Evolutionary conservation across 2,113 vertebrate species (phyloP).

Genomic region (Hiodon alosoides): DNA sequence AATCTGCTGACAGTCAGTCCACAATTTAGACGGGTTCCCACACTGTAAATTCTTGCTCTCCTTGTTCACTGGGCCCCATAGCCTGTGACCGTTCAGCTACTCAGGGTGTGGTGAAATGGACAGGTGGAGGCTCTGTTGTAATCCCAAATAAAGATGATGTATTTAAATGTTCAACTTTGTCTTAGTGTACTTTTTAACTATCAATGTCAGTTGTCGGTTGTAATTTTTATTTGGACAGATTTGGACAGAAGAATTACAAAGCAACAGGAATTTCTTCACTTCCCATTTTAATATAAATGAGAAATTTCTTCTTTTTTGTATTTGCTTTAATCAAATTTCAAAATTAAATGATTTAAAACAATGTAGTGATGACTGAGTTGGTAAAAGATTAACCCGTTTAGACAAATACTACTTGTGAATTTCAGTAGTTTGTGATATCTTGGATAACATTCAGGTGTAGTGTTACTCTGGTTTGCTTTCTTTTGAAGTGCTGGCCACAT

Average conservation of each 20-base stretch:
- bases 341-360: too few relatives aligned
- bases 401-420: too few relatives aligned
- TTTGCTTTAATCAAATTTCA: too few relatives aligned
- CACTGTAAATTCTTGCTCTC: neutral
- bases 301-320: too few relatives aligned
- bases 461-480: too few relatives aligned
- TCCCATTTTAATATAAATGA: too few relatives aligned
- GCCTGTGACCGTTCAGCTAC: neutral
- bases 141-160: constrained; percentile 52
- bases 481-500: too few relatives aligned
- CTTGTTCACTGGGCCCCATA: constrained; percentile 9
- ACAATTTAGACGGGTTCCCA: neutral
- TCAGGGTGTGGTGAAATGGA: constrained; percentile 3
- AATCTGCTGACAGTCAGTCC: constrained; percentile 2
- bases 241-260: neutral
- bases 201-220: constrained; percentile 55
- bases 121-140: constrained; percentile 19
- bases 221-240: constrained; percentile 32
- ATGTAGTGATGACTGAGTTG: too few relatives aligned
- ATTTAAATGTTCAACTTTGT: constrained; percentile 34
- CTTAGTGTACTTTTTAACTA: constrained; percentile 27
- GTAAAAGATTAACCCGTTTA: too few relatives aligned
- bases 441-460: too few relatives aligned
- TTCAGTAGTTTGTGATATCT: too few relatives aligned
- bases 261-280: neutral